Conservation (phyloP, 92 coral and sea anemone genomes). For the Bergia puertoricense region DNA sequence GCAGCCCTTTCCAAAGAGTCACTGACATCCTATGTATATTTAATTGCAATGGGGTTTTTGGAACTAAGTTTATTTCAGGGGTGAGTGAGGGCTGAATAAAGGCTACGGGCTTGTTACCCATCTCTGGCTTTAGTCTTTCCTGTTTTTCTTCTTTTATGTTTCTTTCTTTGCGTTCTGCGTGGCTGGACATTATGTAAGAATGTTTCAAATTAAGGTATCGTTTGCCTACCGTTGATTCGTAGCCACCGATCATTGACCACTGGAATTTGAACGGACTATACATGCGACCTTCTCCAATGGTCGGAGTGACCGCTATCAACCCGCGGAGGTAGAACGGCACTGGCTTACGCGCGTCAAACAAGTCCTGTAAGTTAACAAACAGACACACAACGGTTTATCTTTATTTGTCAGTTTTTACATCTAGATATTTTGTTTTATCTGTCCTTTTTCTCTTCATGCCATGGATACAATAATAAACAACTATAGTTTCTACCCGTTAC, state of each 20-base stretch:
- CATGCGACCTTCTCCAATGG: conserved; percentile 6
- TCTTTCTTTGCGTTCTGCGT: neutral
- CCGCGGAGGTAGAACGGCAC: neutral
- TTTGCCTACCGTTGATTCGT: neutral
- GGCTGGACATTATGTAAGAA: neutral
- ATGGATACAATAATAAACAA: too few relatives aligned
- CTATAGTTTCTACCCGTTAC: too few relatives aligned
- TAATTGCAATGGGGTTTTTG: too few relatives aligned
- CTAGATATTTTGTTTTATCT: neutral
- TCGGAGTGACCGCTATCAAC: neutral
- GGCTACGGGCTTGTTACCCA: too few relatives aligned
- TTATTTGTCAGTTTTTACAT: neutral
- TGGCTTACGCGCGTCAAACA: neutral
- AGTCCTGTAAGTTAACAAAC: neutral
- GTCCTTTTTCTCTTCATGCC: too few relatives aligned
- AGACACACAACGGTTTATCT: neutral
- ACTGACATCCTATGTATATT: too few relatives aligned
- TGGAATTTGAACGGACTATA: neutral
- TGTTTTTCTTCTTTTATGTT: too few relatives aligned
- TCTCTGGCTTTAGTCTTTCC: too few relatives aligned
- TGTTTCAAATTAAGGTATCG: neutral
- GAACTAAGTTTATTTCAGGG: too few relatives aligned
- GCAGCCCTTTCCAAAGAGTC: too few relatives aligned
- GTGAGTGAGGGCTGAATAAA: neutral
- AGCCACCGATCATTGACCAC: conserved; percentile 17